These are phyloP conservation scores for Heliothis peltigera DNA, from an alignment of 2,888 invertebrate species.

Conservation along the genomic window DNA sequence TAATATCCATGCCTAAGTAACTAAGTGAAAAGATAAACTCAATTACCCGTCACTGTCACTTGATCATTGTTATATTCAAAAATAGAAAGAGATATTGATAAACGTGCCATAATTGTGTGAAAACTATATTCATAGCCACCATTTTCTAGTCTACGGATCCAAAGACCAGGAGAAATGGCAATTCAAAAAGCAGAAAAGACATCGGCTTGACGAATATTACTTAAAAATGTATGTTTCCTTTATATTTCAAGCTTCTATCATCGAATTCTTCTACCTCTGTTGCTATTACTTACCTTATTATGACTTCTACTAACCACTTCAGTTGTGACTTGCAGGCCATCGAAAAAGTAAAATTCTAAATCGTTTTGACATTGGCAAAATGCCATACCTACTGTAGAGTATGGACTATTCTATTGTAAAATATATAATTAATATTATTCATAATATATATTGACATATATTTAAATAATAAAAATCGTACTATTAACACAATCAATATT, in stretches of 20 bases:
- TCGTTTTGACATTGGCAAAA: neutral
- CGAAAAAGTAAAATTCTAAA: slow-evolving; percentile 14
- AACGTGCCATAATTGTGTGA: neutral
- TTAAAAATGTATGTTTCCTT: slow-evolving; percentile 10
- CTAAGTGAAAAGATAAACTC: too few species aligned
- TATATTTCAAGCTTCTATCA: slow-evolving; percentile 35
- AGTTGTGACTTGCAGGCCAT: slow-evolving; percentile 5
- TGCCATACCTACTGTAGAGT: slow-evolving; percentile 26
- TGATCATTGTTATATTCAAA: neutral
- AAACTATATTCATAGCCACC: neutral
- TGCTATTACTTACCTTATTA: neutral
- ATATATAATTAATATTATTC: neutral
- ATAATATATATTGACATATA: slow-evolving; percentile 7
- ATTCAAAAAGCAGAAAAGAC: too few species aligned
- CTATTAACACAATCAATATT: slow-evolving; percentile 16
- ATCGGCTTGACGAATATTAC: neutral
- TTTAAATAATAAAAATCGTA: slow-evolving; percentile 16
- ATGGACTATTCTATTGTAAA: slow-evolving; percentile 20
- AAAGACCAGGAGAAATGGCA: too few species aligned
- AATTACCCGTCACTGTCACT: neutral
- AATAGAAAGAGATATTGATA: neutral
- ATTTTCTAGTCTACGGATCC: neutral
- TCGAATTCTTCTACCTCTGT: slow-evolving; percentile 63
- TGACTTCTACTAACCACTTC: neutral
- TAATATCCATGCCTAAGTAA: neutral